Conservation (phyloP, 2,113 vertebrate genomes). For the Tachysurus vachellii region DNA sequence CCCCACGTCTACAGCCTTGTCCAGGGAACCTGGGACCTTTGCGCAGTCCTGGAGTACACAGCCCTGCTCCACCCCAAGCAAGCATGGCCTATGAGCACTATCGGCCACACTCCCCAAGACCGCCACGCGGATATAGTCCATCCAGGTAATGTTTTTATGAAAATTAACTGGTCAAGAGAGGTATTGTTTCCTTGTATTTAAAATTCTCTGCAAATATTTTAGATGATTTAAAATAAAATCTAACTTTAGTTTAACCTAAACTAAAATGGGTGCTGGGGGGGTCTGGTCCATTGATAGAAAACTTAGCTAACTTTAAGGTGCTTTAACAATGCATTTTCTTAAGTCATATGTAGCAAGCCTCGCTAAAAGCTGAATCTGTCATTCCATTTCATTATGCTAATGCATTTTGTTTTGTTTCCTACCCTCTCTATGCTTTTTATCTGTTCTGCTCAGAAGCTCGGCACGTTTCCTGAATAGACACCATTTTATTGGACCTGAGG, state of each 20-base stretch:
- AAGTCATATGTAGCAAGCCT: not conserved
- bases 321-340: not conserved
- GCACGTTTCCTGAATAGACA: constrained; percentile 73
- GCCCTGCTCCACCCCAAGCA: constrained; percentile 59
- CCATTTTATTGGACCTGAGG: constrained; percentile 69
- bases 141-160: constrained; percentile 73
- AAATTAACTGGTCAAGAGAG: not conserved
- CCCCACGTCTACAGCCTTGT: constrained; percentile 79
- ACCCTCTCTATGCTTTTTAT: constrained; percentile 2
- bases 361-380: not conserved
- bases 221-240: not conserved
- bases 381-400: not conserved
- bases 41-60: constrained; percentile 61
- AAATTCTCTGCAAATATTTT: not conserved
- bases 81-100: constrained; percentile 73
- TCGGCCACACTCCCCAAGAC: constrained; percentile 69
- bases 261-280: too few relatives aligned
- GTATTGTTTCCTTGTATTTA: not conserved
- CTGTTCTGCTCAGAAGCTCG: constrained; percentile 65
- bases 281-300: too few relatives aligned
- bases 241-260: too few relatives aligned
- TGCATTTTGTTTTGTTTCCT: constrained; percentile 9
- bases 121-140: constrained; percentile 74
- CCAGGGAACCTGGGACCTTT: constrained; percentile 56
- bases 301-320: too few relatives aligned